Conservation (phyloP, 2,888 invertebrate genomes). For the Acronicta alni region DNA sequence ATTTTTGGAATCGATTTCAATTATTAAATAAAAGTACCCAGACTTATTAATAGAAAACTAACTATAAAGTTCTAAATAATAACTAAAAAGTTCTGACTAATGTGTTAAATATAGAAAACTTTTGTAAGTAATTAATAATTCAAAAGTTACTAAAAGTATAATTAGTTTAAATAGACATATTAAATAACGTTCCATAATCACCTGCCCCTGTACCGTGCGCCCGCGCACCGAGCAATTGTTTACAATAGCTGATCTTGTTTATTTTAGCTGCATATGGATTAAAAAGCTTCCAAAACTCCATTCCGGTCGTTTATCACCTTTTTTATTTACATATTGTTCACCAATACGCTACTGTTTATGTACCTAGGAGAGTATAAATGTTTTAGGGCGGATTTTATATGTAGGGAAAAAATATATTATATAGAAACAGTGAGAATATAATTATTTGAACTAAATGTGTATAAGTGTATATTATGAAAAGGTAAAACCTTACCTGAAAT, state of each 20-base stretch:
- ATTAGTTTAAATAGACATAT: not conserved
- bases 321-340: conserved; percentile 70
- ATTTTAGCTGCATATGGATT: conserved; percentile 87
- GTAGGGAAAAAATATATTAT: not conserved
- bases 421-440: not conserved
- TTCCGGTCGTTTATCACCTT: conserved; percentile 77
- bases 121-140: too few species aligned
- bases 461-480: too few species aligned
- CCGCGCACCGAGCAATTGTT: conserved; percentile 73
- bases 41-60: too few species aligned
- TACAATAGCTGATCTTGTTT: conserved; percentile 83
- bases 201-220: conserved; percentile 64
- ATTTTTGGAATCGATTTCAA: too few species aligned
- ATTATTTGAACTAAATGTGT: too few species aligned
- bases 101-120: too few species aligned
- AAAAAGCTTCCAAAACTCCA: conserved; percentile 85
- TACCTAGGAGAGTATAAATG: conserved; percentile 8
- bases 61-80: too few species aligned
- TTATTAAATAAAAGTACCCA: too few species aligned
- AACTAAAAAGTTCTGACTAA: too few species aligned
- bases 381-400: conserved; percentile 3
- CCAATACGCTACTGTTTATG: conserved; percentile 44
- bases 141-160: too few species aligned
- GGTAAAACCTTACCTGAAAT: too few species aligned
- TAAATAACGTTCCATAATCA: conserved; percentile 24